Conservation (phyloP, 2,888 invertebrate species). For the Eupithecia insigniata region DNA sequence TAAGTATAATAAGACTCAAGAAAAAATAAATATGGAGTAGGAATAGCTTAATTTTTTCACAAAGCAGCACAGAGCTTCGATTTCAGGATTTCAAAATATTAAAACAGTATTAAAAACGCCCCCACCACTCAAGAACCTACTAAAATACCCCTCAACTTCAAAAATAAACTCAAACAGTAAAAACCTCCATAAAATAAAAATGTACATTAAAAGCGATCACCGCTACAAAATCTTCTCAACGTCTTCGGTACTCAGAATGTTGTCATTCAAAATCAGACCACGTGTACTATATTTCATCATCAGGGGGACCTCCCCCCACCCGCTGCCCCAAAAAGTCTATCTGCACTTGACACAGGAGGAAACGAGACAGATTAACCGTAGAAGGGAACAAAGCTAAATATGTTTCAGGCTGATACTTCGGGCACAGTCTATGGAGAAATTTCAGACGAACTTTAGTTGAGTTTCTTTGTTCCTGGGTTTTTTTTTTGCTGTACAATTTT, state of each 20-base stretch:
- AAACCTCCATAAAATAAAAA: slow-evolving; percentile 41
- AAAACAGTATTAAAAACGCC: not conserved
- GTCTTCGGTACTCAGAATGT: slow-evolving; percentile 82
- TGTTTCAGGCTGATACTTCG: slow-evolving; percentile 82
- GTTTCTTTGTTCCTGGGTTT: not conserved
- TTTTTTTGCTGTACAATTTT: not conserved
- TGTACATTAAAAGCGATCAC: slow-evolving; percentile 54
- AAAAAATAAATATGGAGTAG: not conserved
- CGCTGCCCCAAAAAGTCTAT: slow-evolving; percentile 78
- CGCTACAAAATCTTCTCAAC: slow-evolving; percentile 39
- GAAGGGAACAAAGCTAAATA: slow-evolving; percentile 84
- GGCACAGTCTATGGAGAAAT: slow-evolving; percentile 51
- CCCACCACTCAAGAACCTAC: slow-evolving; percentile 1
- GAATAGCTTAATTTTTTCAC: not conserved
- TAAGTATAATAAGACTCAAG: not conserved
- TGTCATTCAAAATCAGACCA: slow-evolving; percentile 90
- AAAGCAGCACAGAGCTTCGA: not conserved
- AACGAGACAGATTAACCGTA: slow-evolving; percentile 84
- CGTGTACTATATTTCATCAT: slow-evolving; percentile 90
- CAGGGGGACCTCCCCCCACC: slow-evolving; percentile 74
- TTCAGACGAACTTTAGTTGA: slow-evolving; percentile 17
- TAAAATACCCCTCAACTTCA: not conserved
- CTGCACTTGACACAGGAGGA: slow-evolving; percentile 84
- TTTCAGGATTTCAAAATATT: not conserved
- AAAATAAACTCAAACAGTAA: slow-evolving; percentile 10